These are phyloP conservation scores for Scaptomyza caliginosa DNA, from an alignment of 2,888 invertebrate species.

Conservation along the genomic window DNA sequence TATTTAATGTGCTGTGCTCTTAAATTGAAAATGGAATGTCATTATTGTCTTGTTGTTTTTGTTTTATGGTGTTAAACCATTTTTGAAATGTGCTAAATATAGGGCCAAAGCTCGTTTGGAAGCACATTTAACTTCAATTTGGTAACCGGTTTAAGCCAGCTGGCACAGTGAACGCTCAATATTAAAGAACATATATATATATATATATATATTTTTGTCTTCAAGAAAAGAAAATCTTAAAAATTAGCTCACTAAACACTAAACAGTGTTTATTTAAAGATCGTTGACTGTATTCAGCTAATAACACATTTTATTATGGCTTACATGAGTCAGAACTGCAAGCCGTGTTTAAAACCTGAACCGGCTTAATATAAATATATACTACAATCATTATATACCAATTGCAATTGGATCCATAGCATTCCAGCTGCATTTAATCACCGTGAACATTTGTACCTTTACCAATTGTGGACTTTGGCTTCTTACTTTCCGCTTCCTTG, in stretches of 20 bases:
- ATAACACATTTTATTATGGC: constrained; percentile 3
- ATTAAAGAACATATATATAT: neutral
- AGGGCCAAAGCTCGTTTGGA: neutral
- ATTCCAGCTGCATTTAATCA: neutral
- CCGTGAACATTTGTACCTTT: constrained; percentile 17
- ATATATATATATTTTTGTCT: neutral
- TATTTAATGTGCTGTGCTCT: neutral
- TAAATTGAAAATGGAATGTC: neutral
- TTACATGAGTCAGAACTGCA: constrained; percentile 8
- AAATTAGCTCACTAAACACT: no score
- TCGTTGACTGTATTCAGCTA: neutral
- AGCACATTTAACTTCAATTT: constrained; percentile 1
- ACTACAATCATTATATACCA: constrained; percentile 7
- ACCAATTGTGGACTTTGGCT: constrained; percentile 11
- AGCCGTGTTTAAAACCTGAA: neutral
- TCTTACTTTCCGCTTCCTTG: constrained; percentile 57
- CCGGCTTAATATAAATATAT: constrained; percentile 12
- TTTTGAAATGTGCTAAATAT: neutral
- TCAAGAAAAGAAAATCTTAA: no score
- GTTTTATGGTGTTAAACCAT: constrained; percentile 1
- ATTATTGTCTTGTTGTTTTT: neutral
- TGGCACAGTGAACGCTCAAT: constrained; percentile 1
- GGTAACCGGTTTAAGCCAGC: constrained; percentile 1
- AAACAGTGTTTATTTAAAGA: neutral
- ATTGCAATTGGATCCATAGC: constrained; percentile 6